Percentiles rank a stretch among this genome's conserved stretches.
These are phyloP conservation scores for Plemyria rubiginata DNA, from an alignment of 2,888 invertebrate species.

Conservation along the genomic window DNA sequence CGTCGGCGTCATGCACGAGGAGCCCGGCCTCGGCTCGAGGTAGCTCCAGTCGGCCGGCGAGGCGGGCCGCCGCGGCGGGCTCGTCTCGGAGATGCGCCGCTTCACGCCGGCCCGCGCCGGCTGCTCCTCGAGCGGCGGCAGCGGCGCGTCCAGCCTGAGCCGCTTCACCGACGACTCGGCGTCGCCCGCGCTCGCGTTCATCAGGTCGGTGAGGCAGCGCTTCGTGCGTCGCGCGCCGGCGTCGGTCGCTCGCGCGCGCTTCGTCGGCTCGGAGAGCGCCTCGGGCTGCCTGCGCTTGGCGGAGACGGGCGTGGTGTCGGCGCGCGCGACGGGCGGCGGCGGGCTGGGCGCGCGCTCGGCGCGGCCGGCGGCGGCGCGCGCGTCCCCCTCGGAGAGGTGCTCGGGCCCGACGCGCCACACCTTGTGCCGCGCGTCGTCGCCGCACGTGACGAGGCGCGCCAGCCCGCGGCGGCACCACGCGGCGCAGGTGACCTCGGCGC, in stretches of 20 bases:
- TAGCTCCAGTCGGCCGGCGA: no score
- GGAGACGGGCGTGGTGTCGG: constrained; percentile 80
- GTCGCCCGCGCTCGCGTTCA: constrained; percentile 62
- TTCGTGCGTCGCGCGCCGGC: constrained; percentile 55
- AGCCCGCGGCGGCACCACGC: constrained; percentile 88
- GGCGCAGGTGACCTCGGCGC: constrained; percentile 63
- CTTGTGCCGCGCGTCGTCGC: constrained; percentile 92
- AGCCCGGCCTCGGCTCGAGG: constrained; percentile 55
- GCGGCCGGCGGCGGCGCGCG: constrained; percentile 42
- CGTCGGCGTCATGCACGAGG: constrained; percentile 69
- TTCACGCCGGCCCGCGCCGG: constrained; percentile 24
- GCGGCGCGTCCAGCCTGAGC: constrained; percentile 47
- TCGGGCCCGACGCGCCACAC: constrained; percentile 89
- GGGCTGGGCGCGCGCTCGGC: constrained; percentile 44
- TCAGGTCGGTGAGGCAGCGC: constrained; percentile 71
- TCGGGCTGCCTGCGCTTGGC: constrained; percentile 64
- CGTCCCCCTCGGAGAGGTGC: constrained; percentile 57
- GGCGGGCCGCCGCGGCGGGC: constrained; percentile 32
- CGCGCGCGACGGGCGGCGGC: constrained; percentile 58
- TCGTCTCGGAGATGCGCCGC: constrained; percentile 17
- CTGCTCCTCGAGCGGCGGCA: constrained; percentile 2
- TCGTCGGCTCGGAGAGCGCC: constrained; percentile 50
- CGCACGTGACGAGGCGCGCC: constrained; percentile 90
- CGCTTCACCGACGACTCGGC: constrained; percentile 55
- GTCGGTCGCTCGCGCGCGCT: constrained; percentile 46